Base-by-base conservation (phyloP, 2,888 invertebrate genomes). In the Pseudanteris insignis region DNA sequence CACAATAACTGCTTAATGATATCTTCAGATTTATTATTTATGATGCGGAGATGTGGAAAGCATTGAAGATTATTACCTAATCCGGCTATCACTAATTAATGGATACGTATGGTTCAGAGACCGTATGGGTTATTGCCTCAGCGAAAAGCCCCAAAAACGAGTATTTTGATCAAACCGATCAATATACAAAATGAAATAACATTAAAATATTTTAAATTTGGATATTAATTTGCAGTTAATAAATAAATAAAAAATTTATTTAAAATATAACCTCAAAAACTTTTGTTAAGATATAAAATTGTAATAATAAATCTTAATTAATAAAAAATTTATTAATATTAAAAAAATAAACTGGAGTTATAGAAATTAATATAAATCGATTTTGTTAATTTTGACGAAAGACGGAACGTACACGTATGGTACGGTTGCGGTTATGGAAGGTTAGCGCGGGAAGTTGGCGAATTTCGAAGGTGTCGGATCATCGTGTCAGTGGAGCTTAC, bases 401-500 rank as follows among this genome's bases (percentile, higher is more conserved):
- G 12, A 32, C 48, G 14, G 37, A 44, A 50, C 43, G 30, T 11
- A 37, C 32, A 38, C 29, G 50, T 34, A 41, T 33, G 28, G 26
- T 18, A 32, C 50, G 34, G 13, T 46, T 51, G 58, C 68, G 67
- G 65, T n/a, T n/a, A n/a, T 59, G 64, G 62, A 60, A 64, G 67
- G 64, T 68, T 69, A 44, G 60, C 63, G 66, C 66, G 63, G 67
- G 67, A 67, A 73, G 68, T 69, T 69, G 55, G 71, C 65, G 65
- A 73, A 73, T 73, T 73, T 66, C 66, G 70, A 64, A 65, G 63
- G 41, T 40, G 7, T 7, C 10, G 9, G 28, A 36, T 40, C 36
- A 44, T 32, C 48, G 64, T 70, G 69, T 71, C 69, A 68, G 69
- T 70, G 69, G 65, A 66, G 69, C 67, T 72, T 68, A 67, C 68